These are phyloP conservation scores for Ditylenchus dipsaci DNA, from an alignment of 1,140 invertebrate species.

Conservation along the genomic window DNA sequence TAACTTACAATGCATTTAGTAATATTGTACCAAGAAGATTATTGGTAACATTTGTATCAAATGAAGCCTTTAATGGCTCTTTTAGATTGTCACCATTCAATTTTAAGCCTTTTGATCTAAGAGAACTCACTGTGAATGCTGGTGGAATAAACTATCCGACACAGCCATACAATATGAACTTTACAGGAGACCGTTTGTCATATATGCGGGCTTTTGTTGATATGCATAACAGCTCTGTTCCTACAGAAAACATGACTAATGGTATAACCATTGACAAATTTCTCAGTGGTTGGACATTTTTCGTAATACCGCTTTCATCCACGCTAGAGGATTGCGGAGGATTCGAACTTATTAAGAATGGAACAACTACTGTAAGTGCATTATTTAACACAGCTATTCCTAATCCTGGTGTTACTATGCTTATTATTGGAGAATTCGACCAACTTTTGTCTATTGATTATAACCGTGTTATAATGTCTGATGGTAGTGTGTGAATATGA, in stretches of 20 bases:
- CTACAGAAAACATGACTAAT: conserved; percentile 6
- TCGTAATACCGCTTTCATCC: conserved; percentile 21
- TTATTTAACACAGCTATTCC: conserved; percentile 3
- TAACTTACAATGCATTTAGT: conserved; percentile 12
- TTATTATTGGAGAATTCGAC: conserved; percentile 28
- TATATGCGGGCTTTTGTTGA: conserved; percentile 25
- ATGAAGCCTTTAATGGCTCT: neutral
- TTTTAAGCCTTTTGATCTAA: conserved; percentile 22
- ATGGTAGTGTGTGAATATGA: conserved; percentile 24
- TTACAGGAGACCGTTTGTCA: neutral
- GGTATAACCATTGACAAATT: conserved; percentile 25
- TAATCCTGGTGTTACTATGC: conserved; percentile 8
- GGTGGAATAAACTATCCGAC: conserved; percentile 17
- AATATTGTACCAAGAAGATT: neutral
- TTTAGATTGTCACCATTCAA: conserved; percentile 15
- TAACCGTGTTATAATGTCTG: conserved; percentile 18
- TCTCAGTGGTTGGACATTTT: conserved; percentile 23
- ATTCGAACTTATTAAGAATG: conserved; percentile 21
- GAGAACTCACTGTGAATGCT: conserved; percentile 12
- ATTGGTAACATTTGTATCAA: conserved; percentile 12
- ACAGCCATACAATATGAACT: conserved; percentile 7
- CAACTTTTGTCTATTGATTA: conserved; percentile 20
- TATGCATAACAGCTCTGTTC: conserved; percentile 15
- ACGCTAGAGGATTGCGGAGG: conserved; percentile 17
- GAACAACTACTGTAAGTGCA: conserved; percentile 12